These are phyloP conservation scores for Heliopora coerulea DNA, from an alignment of 92 coral and sea anemone genomes.

Conservation along the genomic window DNA sequence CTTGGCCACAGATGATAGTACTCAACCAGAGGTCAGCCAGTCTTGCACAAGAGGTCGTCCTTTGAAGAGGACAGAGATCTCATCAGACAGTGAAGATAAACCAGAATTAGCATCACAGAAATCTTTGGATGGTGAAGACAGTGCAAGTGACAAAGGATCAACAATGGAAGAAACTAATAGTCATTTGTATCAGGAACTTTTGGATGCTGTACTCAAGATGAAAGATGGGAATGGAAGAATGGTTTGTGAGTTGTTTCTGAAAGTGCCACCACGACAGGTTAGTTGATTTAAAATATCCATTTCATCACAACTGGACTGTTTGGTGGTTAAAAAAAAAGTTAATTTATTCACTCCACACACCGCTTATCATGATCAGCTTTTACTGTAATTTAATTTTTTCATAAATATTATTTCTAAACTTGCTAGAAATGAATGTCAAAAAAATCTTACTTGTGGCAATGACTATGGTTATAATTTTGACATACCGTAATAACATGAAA, in stretches of 20 bases:
- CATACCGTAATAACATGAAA: no score
- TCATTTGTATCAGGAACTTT: conserved; percentile 69
- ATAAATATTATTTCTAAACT: no score
- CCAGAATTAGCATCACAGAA: conserved; percentile 18
- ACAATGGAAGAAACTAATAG: conserved; percentile 36
- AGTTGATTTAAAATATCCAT: not conserved
- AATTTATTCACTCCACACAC: no score
- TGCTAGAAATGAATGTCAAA: no score
- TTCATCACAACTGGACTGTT: no score
- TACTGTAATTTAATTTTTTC: no score
- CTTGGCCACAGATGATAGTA: not conserved
- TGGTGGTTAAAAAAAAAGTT: no score
- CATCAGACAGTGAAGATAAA: conserved; percentile 28
- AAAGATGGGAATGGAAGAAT: conserved; percentile 82
- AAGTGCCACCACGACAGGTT: conserved; percentile 87
- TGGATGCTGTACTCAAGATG: conserved; percentile 86
- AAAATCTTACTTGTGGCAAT: no score
- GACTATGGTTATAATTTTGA: no score
- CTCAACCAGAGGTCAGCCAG: not conserved
- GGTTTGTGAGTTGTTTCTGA: conserved; percentile 88
- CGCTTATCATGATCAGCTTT: no score
- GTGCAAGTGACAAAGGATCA: conserved; percentile 42
- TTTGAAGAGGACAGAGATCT: conserved; percentile 16
- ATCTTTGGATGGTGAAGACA: conserved; percentile 41
- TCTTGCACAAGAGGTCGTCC: conserved; percentile 6